Base-by-base conservation (phyloP, 1,140 invertebrate species). In the Penaeus vannamei region DNA sequence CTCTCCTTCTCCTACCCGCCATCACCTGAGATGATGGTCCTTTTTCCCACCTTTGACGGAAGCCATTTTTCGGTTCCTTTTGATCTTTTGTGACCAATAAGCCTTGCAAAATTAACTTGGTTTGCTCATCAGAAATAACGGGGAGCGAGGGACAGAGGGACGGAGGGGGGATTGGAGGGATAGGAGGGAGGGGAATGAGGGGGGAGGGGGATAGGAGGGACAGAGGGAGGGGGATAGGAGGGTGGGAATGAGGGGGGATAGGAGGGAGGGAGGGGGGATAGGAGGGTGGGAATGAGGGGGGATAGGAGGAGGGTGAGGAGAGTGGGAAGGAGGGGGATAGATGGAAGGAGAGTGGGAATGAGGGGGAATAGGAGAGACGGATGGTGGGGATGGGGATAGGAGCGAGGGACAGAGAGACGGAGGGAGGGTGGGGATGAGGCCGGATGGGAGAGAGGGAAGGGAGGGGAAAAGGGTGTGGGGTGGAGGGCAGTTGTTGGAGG, bases 21-120 rank as follows among this genome's bases (percentile, higher is more conserved):
- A 22, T 60, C 26, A 36, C 23, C 60, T 72, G 76, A 86, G 80
- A 86, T 86, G 85, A 86, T 76, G 80, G 5, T 53, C 53, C 76
- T 69, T 42, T 80, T 77, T 60, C 29, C 83, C 59, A 84, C 85
- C 76, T 86, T 86, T 86, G 85, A 80, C 60, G 23, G 85, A 86
- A 86, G 85, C 85, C 85, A 80, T 80, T 53, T 61, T 80, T 80
- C 36, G 19, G 85, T 1, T 53, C 60, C 85, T 86, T 86, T 86
- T 86, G 85, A 86, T 86, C 85, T 80, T 86, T 86, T 86, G 85
- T 86, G 26, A 72, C 26, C 76, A 53, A 79, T 86, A 86, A 86
- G 85, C 85, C 85, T 80, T 80, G 76, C 76, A 86, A 86, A 86
- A 86, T 86, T 86, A 86, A 77, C 85, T 86, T 42, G 59, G 53